phyloP scores from a whole-genome alignment of 1,140 invertebrate species.

The Hycleus cichorii region DNA sequence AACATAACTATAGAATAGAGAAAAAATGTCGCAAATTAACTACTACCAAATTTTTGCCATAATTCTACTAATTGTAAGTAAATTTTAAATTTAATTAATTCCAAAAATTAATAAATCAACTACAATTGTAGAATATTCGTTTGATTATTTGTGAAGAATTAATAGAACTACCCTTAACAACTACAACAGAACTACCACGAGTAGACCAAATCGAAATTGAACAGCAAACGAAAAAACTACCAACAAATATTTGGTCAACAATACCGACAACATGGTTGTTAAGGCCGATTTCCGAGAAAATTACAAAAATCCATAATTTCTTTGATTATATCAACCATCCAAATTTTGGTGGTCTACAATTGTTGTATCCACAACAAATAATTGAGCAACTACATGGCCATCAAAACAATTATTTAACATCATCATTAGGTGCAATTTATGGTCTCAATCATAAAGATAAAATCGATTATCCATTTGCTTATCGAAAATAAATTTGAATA shows the following conservation, averaged over 20 bases:
- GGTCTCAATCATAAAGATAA: background rate
- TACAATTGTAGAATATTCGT: background rate
- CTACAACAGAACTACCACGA: no score
- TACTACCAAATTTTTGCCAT: no score
- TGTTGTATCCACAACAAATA: slow-evolving; percentile 2
- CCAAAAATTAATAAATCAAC: background rate
- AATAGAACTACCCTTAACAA: no score
- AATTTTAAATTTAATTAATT: no score
- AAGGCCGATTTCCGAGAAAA: background rate
- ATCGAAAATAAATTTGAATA: background rate
- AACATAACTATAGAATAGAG: no score
- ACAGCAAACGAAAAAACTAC: background rate
- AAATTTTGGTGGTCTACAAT: slow-evolving; percentile 9
- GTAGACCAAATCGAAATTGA: background rate
- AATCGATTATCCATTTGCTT: slow-evolving; percentile 9
- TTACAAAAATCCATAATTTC: background rate
- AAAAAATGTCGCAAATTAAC: no score
- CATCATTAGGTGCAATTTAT: background rate
- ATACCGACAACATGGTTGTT: background rate
- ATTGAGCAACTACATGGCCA: slow-evolving; percentile 1
- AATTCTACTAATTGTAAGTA: no score
- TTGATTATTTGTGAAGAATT: no score
- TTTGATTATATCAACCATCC: background rate
- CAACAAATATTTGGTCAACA: background rate
- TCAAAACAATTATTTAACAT: background rate